Evolutionary conservation across 2,888 invertebrate genomes (phyloP), one percentile per base, ranked within the genome.

Genomic region (Epistrophe eligans): DNA sequence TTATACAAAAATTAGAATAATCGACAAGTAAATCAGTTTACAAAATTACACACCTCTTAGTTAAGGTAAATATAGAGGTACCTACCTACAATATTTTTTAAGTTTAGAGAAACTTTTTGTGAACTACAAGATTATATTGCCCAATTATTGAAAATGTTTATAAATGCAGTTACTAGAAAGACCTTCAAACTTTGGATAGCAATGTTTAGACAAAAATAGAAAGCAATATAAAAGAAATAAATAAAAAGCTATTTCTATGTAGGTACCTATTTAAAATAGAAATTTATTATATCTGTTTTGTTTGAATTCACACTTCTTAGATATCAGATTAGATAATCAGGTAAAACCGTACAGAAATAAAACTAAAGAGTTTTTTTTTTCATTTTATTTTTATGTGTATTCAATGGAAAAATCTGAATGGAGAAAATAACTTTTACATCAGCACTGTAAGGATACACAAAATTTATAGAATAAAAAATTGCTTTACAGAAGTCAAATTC

Each of bases 151-250:
- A 60, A 52, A 48, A 50, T 67, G 50, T 77, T 60, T 77, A 70
- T 77, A 67, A 28, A 40, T 70, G 60, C 77, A 67, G 32, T 77
- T 58, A 70, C 52, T 58, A 7, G 19, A 60, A 50, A 40, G 67
- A 43, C 67, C 77, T 70, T 77, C 35, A 50, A 43, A 45, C 19
- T 66, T 43, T 43, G 57, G 43, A 45, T 76, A 38, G 32, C 15
- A 57, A 66, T 24, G 10, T 66, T 45, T 24, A 45, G 19, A 57
- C 28, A 48, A 50, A 70, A 70, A 58, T 57, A 77, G 60, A 58
- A 67, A 48, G 50, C 40, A 58, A 62, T 62, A 40, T 13, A 50
- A 55, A 50, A 55, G 11, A 48, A 50, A 70, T 60, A 70, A 35
- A 70, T 52, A 70, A 52, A 70, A n/a, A 52, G 13, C n/a, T 45